Evolutionary conservation across 2,888 invertebrate genomes (phyloP).

Genomic region (Eueremaeus valkanovi): DNA sequence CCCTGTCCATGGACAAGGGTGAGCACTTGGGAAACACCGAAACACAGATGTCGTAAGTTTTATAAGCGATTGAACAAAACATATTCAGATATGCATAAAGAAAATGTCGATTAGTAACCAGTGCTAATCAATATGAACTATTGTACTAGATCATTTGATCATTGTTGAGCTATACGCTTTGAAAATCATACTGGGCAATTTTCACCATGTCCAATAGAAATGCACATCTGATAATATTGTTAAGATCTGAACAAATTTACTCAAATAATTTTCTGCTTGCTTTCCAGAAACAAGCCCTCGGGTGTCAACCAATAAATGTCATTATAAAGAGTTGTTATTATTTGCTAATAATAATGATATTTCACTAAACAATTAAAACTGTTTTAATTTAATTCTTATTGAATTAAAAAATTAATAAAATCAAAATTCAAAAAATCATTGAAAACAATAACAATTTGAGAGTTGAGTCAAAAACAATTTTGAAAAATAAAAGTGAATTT

Average conservation of each 20-base stretch:
- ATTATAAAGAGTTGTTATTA: background rate
- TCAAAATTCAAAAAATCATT: too few relatives aligned
- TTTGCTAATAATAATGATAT: background rate
- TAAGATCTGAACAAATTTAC: too few relatives aligned
- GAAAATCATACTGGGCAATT: too few relatives aligned
- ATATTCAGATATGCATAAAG: too few relatives aligned
- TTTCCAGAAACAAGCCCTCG: constrained; percentile 36
- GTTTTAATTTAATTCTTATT: background rate
- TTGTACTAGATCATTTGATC: background rate
- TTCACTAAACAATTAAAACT: background rate
- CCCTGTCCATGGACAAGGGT: constrained; percentile 92
- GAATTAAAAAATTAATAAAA: background rate
- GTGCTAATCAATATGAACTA: too few relatives aligned
- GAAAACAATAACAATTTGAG: too few relatives aligned
- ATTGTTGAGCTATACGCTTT: too few relatives aligned
- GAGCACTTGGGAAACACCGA: constrained; percentile 66
- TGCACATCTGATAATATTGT: too few relatives aligned
- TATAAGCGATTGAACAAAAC: background rate
- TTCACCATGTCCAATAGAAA: too few relatives aligned
- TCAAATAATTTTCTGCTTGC: too few relatives aligned
- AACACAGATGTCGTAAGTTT: constrained; percentile 46
- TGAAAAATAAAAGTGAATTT: too few relatives aligned
- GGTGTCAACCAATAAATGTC: constrained; percentile 27
- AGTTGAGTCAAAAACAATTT: too few relatives aligned
- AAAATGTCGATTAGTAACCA: background rate